These are phyloP conservation scores for Malurus leucopterus DNA, from an alignment of 2,797 vertebrate species.

Conservation along the genomic window DNA sequence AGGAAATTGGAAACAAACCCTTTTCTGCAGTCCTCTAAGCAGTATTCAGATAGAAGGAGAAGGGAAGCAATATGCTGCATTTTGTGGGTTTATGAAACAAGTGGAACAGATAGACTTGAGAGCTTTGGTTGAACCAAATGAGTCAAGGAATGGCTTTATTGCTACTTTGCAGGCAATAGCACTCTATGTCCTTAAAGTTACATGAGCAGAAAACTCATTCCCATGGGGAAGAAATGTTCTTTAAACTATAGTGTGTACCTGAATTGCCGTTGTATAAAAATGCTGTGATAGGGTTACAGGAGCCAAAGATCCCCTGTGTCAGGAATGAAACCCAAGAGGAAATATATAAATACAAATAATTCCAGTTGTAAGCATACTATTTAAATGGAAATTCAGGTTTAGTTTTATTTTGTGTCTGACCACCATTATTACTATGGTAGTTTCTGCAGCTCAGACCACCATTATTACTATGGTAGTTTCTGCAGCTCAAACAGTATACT, in stretches of 20 bases:
- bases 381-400: conserved; percentile 68
- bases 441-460: conserved; percentile 8
- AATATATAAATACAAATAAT: conserved; percentile 54
- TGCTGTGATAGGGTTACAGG: conserved; percentile 27
- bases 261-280: conserved; percentile 57
- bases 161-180: conserved; percentile 37
- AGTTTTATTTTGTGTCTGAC: conserved; percentile 34
- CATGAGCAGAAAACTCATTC: conserved; percentile 47
- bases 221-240: conserved; percentile 26
- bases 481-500: neutral
- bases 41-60: neutral
- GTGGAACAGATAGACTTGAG: conserved; percentile 25
- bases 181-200: conserved; percentile 43
- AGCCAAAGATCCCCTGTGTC: conserved; percentile 49
- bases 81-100: conserved; percentile 18
- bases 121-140: conserved; percentile 25
- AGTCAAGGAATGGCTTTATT: conserved; percentile 41
- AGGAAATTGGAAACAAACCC: neutral
- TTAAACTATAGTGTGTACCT: conserved; percentile 33
- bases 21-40: neutral
- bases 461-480: neutral
- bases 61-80: neutral
- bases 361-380: conserved; percentile 52
- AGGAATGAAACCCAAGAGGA: conserved; percentile 52
- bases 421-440: neutral